A percentile compares a stretch with the other conserved stretches of the same genome.
Conservation (phyloP, 2,797 vertebrate species). For the Micrastur ruficollis region DNA sequence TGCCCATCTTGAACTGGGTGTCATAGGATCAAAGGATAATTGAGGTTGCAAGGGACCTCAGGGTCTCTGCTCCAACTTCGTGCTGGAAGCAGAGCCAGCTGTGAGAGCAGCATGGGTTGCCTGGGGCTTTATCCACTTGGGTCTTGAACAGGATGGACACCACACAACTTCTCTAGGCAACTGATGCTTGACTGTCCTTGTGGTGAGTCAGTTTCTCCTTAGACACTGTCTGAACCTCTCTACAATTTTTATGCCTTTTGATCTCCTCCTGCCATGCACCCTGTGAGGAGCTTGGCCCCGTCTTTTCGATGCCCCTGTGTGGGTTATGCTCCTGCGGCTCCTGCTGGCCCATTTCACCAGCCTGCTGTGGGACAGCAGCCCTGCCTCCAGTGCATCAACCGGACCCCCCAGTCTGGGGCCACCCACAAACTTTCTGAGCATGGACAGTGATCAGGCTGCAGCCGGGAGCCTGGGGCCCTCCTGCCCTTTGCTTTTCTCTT, state of each 20-base stretch:
- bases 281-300: neutral
- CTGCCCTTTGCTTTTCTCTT: neutral
- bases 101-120: neutral
- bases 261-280: neutral
- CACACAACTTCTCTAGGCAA: neutral
- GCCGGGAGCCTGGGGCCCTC: neutral
- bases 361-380: fast-evolving
- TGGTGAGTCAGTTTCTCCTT: neutral
- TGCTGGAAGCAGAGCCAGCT: neutral
- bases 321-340: neutral
- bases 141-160: neutral
- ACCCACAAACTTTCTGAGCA: neutral
- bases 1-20: neutral
- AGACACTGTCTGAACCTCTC: neutral
- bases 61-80: neutral
- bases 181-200: neutral
- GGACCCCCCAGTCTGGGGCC: neutral
- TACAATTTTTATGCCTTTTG: neutral
- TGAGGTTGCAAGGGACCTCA: neutral
- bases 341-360: neutral
- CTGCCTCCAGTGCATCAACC: fast-evolving
- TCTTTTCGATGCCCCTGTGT: neutral
- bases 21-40: neutral
- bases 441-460: neutral
- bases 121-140: neutral